These are phyloP conservation scores for Calyptomena viridis DNA, from an alignment of 2,113 vertebrate species.

Conservation along the genomic window DNA sequence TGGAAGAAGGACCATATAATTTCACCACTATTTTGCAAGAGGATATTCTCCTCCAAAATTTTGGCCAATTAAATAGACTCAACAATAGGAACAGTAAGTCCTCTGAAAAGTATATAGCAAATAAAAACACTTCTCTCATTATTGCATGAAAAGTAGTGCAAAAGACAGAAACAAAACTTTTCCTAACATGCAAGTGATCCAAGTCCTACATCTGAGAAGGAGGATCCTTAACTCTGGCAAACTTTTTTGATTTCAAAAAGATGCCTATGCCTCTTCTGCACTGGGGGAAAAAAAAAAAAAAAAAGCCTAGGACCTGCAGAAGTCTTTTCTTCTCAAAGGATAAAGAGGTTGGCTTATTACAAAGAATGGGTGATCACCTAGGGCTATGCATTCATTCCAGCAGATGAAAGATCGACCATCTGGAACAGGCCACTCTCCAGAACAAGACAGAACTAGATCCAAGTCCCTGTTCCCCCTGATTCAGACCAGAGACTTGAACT, in stretches of 20 bases:
- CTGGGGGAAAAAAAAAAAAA: neutral
- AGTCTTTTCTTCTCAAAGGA: neutral
- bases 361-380: neutral
- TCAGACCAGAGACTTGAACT: conserved; percentile 29
- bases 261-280: neutral
- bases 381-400: conserved; percentile 27
- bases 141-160: neutral
- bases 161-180: neutral
- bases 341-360: neutral
- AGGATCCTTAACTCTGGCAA: neutral
- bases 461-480: neutral
- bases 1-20: neutral
- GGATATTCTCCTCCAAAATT: neutral
- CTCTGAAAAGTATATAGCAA: neutral
- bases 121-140: neutral
- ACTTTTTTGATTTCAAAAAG: neutral
- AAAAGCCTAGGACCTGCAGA: neutral
- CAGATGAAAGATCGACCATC: neutral
- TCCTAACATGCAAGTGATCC: neutral
- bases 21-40: neutral
- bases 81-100: neutral
- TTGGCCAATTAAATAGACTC: neutral
- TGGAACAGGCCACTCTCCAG: neutral
- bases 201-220: neutral
- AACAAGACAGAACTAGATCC: conserved; percentile 20